Evolutionary conservation across 2,888 invertebrate genomes (phyloP).

Genomic region (Rhagonycha lutea): DNA sequence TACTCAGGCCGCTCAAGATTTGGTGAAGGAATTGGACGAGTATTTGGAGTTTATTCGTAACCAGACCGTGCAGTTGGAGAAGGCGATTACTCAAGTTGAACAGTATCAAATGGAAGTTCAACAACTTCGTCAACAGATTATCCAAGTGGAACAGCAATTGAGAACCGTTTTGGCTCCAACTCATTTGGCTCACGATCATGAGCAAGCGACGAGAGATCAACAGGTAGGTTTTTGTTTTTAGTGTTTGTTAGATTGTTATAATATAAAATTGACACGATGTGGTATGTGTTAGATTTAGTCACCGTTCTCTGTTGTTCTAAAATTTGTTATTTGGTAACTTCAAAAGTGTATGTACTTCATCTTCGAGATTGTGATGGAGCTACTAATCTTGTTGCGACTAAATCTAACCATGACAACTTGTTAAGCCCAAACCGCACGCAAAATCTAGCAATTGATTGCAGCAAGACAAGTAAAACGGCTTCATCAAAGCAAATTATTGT

Average conservation of each 20-base stretch:
- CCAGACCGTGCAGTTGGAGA: conserved; percentile 70
- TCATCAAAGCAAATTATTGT: conserved; percentile 13
- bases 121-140: conserved; percentile 79
- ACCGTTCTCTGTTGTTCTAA: conserved; percentile 20
- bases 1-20: conserved; percentile 70
- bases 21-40: conserved; percentile 71
- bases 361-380: conserved; percentile 12
- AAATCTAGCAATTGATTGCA: conserved; percentile 34
- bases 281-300: conserved; percentile 28
- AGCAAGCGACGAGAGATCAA: conserved; percentile 80
- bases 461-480: conserved; percentile 19
- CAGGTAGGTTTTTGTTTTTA: conserved; percentile 74
- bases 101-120: conserved; percentile 87
- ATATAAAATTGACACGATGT: conserved; percentile 28
- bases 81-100: conserved; percentile 83
- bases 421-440: conserved; percentile 33
- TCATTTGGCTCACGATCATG: conserved; percentile 81
- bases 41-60: conserved; percentile 65
- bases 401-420: conserved; percentile 31
- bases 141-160: conserved; percentile 86
- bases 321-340: conserved; percentile 5
- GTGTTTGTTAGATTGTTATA: conserved; percentile 8
- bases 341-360: conserved; percentile 6
- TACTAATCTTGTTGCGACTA: conserved; percentile 23
- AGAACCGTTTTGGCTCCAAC: conserved; percentile 82